Conservation (phyloP, 2,113 vertebrate genomes). For the Tupaia chinensis region DNA sequence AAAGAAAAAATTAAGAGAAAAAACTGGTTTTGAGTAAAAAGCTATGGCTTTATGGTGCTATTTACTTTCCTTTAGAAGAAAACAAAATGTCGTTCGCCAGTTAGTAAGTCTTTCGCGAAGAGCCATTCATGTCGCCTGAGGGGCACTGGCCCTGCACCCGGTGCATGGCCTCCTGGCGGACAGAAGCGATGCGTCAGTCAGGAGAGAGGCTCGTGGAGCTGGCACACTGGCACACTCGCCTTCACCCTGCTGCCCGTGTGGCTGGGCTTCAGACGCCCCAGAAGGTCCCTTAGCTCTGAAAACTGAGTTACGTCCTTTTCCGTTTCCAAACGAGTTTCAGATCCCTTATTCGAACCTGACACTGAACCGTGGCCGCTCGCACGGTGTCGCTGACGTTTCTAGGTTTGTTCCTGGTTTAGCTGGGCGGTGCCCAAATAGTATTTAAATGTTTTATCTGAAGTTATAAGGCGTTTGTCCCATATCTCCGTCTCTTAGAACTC, state of each 20-base stretch:
- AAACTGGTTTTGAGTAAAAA: constrained; percentile 60
- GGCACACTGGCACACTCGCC: too few relatives aligned
- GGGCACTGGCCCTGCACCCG: not conserved
- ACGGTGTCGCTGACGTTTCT: not conserved
- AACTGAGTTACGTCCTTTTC: constrained; percentile 8
- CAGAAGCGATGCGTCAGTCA: constrained; percentile 39
- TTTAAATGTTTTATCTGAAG: constrained; percentile 14
- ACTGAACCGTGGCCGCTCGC: not conserved
- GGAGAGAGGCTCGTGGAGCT: too few relatives aligned
- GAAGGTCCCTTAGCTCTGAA: constrained; percentile 50
- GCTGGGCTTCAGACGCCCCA: not conserved
- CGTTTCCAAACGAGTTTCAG: constrained; percentile 5
- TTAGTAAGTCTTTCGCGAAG: constrained; percentile 31
- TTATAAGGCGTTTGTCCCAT: not conserved
- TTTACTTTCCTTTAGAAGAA: not conserved
- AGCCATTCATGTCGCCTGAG: not conserved
- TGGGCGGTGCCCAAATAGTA: not conserved
- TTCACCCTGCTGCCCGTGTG: not conserved
- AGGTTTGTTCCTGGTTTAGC: constrained; percentile 1
- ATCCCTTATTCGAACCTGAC: not conserved
- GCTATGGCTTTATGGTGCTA: not conserved
- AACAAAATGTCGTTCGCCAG: not conserved
- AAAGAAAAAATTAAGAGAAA: not conserved
- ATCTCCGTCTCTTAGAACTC: constrained; percentile 31
- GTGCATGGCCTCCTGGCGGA: not conserved